Percentiles rank a stretch among this genome's conserved stretches.
Conservation (phyloP, 2,797 vertebrate species). For the Chaunax sp. region DNA sequence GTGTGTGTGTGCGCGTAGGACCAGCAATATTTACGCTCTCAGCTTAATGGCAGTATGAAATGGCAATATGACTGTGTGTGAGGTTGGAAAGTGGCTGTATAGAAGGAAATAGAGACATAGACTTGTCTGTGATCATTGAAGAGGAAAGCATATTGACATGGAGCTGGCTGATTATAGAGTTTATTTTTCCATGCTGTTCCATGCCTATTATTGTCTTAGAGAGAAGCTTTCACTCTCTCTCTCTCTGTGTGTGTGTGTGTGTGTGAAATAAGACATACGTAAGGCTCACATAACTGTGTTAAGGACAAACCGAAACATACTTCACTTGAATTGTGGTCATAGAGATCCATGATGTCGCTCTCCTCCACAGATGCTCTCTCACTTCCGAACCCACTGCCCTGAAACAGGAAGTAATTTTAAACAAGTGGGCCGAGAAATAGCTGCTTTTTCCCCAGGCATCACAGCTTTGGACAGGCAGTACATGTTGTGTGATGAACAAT, state of each 20-base stretch:
- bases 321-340: slow-evolving; percentile 15
- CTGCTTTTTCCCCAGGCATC: neutral
- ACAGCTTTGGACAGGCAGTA: neutral
- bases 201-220: slow-evolving; percentile 59
- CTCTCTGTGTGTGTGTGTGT: slow-evolving; percentile 14
- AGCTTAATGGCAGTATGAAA: slow-evolving; percentile 55
- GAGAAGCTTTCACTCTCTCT: slow-evolving; percentile 11
- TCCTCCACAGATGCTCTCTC: slow-evolving; percentile 12
- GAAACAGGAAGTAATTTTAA: slow-evolving; percentile 42
- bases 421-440: slow-evolving; percentile 27
- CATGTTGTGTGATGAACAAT: neutral
- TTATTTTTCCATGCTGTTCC: slow-evolving; percentile 62
- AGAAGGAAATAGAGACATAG: slow-evolving; percentile 46
- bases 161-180: slow-evolving; percentile 59
- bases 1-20: too few relatives aligned
- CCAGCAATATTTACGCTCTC: slow-evolving; percentile 33
- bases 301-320: slow-evolving; percentile 23
- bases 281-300: slow-evolving; percentile 21
- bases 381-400: neutral
- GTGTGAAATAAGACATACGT: too few relatives aligned
- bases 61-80: slow-evolving; percentile 48
- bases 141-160: slow-evolving; percentile 78
- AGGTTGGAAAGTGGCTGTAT: slow-evolving; percentile 34
- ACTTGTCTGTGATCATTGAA: slow-evolving; percentile 51
- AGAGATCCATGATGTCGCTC: slow-evolving; percentile 28